Evolutionary conservation across 2,797 vertebrate species (phyloP), one percentile per base, ranked within the genome.

Genomic region (Trachurus trachurus): DNA sequence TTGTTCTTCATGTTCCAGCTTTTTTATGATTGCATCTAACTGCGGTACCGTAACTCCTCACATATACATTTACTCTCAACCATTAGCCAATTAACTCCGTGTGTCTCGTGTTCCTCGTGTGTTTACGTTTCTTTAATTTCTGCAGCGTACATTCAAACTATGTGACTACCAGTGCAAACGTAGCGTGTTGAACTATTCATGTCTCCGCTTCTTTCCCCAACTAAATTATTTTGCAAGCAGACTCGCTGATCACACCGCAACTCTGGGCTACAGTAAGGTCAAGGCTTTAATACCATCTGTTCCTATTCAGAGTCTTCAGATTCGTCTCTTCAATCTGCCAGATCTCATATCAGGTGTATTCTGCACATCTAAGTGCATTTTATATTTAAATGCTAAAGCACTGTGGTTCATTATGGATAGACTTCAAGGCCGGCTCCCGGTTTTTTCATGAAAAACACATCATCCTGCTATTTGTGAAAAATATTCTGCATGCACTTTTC

Each of bases 331-430:
- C 54, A 76, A 66, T 42, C 29, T 17, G 45, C 5, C 37, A 56
- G 31, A 57, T 68, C 56, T 15, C 52, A 59, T 17, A 79, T 53
- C 71, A 80, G 73, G 53, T 83, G 69, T 53, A 19, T 63, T 50
- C 26, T 40, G 65, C 78, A 75, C 60, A 63, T 60, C 82, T 56
- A 59, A 78, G 63, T 64, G 53, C 54, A 78, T 85, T 56, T 82
- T 26, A 56, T n/a, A 72, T 71, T 63, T 52, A 39, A 71, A 80
- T 71, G 59, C 22, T 19, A 21, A 74, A 80, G 69, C 66, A 56
- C 22, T 39, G 45, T 5, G 52, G 22, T 69, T 87, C 62, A 69
- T 64, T 75, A 58, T 40, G 52, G 54, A 80, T 2, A 19, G 59
- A 76, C 40, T 68, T 87, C 69, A 79, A 86, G 76, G 73, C 61